phyloP scores from a whole-genome alignment of 2,797 vertebrate genomes.

The Mormyrops boulengeri region DNA sequence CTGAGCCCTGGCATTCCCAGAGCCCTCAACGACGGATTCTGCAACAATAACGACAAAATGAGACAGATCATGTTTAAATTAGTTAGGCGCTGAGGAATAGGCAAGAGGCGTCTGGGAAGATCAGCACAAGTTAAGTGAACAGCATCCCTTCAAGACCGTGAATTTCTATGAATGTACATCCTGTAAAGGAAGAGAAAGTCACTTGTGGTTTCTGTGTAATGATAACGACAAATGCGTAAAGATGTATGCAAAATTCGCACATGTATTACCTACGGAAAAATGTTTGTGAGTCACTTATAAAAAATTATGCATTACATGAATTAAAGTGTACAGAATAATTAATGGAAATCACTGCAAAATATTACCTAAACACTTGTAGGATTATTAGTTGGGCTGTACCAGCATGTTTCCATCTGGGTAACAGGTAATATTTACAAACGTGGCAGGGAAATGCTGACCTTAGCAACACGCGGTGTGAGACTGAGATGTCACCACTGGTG shows the following conservation, averaged over 20 bases:
- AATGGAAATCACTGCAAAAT: neutral
- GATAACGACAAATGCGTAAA: neutral
- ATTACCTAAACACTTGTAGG: neutral
- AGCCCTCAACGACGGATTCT: neutral
- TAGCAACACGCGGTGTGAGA: neutral
- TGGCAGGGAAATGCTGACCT: neutral
- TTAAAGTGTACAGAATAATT: slow-evolving; percentile 1
- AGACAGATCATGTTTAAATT: slow-evolving; percentile 9
- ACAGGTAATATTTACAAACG: slow-evolving; percentile 4
- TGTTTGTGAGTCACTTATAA: neutral
- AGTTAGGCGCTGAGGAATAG: neutral
- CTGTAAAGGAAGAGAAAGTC: neutral
- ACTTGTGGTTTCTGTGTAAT: neutral
- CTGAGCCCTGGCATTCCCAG: neutral
- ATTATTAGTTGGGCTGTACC: neutral
- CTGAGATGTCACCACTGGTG: neutral
- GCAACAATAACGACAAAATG: neutral
- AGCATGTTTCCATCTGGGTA: neutral
- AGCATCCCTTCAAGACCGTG: neutral
- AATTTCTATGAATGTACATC: neutral
- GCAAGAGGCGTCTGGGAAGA: slow-evolving; percentile 1
- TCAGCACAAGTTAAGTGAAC: neutral
- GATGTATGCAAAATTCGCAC: neutral
- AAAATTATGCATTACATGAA: neutral
- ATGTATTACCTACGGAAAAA: neutral